Percentiles rank a stretch among this genome's conserved stretches.
phyloP scores from a whole-genome alignment of 1,140 invertebrate species.

The Bicyclus anynana region DNA sequence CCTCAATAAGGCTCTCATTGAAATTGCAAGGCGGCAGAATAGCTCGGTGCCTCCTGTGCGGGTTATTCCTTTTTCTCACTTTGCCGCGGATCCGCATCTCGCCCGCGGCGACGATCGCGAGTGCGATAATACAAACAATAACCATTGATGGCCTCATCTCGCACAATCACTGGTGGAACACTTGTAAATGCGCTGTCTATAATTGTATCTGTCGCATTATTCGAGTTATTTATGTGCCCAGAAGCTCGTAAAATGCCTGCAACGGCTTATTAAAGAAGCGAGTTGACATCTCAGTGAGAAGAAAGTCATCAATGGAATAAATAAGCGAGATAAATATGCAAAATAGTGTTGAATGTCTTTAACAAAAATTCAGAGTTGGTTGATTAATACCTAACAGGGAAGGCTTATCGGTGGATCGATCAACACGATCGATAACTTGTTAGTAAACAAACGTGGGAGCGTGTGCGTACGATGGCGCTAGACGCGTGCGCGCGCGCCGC shows the following conservation, averaged over 20 bases:
- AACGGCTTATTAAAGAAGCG: constrained; percentile 54
- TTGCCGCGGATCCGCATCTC: constrained; percentile 66
- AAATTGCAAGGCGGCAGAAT: constrained; percentile 72
- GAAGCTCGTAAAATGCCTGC: constrained; percentile 51
- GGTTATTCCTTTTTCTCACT: constrained; percentile 63
- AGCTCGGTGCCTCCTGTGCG: constrained; percentile 57
- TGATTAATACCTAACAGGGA: constrained; percentile 6
- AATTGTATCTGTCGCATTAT: constrained; percentile 73
- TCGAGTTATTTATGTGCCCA: constrained; percentile 59
- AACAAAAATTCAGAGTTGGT: not conserved
- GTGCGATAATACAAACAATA: constrained; percentile 63
- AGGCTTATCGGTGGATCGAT: constrained; percentile 30
- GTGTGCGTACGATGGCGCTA: constrained; percentile 25
- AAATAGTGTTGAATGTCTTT: not conserved
- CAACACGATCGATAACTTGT: constrained; percentile 33
- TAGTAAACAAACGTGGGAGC: constrained; percentile 55
- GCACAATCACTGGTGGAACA: constrained; percentile 50
- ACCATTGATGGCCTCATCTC: constrained; percentile 58
- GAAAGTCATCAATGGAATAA: constrained; percentile 57
- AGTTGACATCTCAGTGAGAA: constrained; percentile 67
- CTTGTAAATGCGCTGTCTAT: constrained; percentile 48
- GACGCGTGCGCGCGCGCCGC: constrained; percentile 67
- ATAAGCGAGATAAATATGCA: constrained; percentile 28
- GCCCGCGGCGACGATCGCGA: constrained; percentile 52
- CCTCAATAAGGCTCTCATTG: constrained; percentile 78